A percentile compares a stretch with the other conserved stretches of the same genome.
These are phyloP conservation scores for Reticulitermes lucifugus DNA, from an alignment of 2,888 invertebrate genomes.

Conservation along the genomic window DNA sequence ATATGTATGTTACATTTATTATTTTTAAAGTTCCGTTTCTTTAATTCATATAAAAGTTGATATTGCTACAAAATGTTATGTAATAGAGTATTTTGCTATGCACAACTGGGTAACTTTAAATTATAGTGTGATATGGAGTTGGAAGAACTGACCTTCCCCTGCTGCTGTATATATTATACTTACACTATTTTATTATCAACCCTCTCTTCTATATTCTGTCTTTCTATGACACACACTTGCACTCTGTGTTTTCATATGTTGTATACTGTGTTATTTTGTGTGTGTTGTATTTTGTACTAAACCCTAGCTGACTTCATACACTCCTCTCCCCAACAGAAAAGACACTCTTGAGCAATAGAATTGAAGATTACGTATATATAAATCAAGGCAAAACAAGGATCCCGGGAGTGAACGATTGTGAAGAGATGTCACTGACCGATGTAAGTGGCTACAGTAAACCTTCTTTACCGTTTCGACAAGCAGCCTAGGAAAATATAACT, in stretches of 20 bases:
- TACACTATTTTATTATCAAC: neutral
- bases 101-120: no score
- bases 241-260: neutral
- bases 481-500: neutral
- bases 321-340: slow-evolving; percentile 71
- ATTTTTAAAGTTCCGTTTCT: no score
- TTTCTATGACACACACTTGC: neutral
- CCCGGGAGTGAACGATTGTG: slow-evolving; percentile 93
- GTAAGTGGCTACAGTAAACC: slow-evolving; percentile 72
- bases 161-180: no score
- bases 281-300: slow-evolving; percentile 19
- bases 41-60: no score
- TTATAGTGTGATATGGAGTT: no score
- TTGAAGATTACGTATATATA: slow-evolving; percentile 90
- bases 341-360: slow-evolving; percentile 85
- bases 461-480: neutral
- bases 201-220: slow-evolving; percentile 14
- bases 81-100: no score
- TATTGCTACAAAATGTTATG: no score
- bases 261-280: neutral
- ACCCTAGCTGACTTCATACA: neutral
- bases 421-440: slow-evolving; percentile 87
- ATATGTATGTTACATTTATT: no score
- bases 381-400: slow-evolving; percentile 96
- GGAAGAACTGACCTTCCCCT: no score